These are phyloP conservation scores for Drosophila orena DNA, from an alignment of 1,140 invertebrate genomes.

Conservation along the genomic window DNA sequence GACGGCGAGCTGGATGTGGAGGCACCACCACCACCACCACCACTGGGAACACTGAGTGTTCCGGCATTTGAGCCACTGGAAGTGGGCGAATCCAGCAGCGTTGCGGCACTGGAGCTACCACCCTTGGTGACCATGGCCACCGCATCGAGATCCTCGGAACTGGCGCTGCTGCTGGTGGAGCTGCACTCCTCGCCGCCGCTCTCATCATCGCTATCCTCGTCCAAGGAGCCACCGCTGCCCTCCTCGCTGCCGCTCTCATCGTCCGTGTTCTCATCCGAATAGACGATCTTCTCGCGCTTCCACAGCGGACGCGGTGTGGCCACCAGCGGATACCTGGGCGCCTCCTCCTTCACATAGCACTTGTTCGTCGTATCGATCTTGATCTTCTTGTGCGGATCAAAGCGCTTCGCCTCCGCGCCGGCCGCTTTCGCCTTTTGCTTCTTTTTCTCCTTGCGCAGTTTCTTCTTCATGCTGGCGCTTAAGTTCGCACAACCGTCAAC, in stretches of 20 bases:
- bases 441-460: slow-evolving; percentile 79
- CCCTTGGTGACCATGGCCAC: background rate
- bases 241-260: slow-evolving; percentile 71
- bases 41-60: slow-evolving; percentile 10
- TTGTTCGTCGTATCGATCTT: slow-evolving; percentile 83
- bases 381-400: slow-evolving; percentile 84
- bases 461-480: slow-evolving; percentile 82
- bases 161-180: slow-evolving; percentile 39
- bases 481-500: slow-evolving; percentile 61
- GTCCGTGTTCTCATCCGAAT: slow-evolving; percentile 79
- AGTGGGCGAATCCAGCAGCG: background rate
- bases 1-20: slow-evolving; percentile 51
- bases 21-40: slow-evolving; percentile 1
- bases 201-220: slow-evolving; percentile 70
- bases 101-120: background rate
- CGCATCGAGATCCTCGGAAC: slow-evolving; percentile 49
- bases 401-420: slow-evolving; percentile 41
- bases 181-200: slow-evolving; percentile 66
- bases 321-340: slow-evolving; percentile 86
- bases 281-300: slow-evolving; percentile 85
- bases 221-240: slow-evolving; percentile 58
- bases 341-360: slow-evolving; percentile 86
- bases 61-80: slow-evolving; percentile 6
- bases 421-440: slow-evolving; percentile 71
- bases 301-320: slow-evolving; percentile 87